These are phyloP conservation scores for Lanius collurio DNA, from an alignment of 2,113 vertebrate species.

Conservation along the genomic window DNA sequence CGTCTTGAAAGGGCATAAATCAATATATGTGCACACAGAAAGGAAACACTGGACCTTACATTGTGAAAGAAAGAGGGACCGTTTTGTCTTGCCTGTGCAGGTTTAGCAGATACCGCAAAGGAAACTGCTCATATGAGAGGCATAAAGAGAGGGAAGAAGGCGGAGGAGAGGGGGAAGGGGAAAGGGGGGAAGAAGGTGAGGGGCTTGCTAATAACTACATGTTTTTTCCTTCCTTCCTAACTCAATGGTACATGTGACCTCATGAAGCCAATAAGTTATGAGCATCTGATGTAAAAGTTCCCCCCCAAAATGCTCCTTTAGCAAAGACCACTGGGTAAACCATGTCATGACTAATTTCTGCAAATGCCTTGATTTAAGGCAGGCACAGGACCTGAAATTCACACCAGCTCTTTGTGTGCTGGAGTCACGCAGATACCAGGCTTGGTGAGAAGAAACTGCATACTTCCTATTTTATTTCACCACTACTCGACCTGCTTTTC, in stretches of 20 bases:
- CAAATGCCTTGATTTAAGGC: slow-evolving; percentile 83
- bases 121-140: background rate
- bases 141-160: background rate
- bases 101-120: background rate
- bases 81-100: background rate
- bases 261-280: slow-evolving; percentile 75
- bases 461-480: slow-evolving; percentile 86
- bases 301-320: slow-evolving; percentile 65
- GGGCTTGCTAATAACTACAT: slow-evolving; percentile 36
- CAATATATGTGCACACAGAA: background rate
- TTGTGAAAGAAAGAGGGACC: background rate
- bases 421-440: slow-evolving; percentile 73
- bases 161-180: fast-evolving
- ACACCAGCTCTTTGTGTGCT: slow-evolving; percentile 92
- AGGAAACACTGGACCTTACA: background rate
- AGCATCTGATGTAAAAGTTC: slow-evolving; percentile 67
- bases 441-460: slow-evolving; percentile 76
- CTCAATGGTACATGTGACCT: slow-evolving; percentile 68
- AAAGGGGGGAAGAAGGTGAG: background rate
- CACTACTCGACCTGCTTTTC: slow-evolving; percentile 81
- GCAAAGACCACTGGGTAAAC: slow-evolving; percentile 87
- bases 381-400: slow-evolving; percentile 88
- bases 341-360: slow-evolving; percentile 88
- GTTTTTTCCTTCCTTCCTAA: slow-evolving; percentile 72
- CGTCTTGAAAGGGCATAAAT: background rate